Evolutionary conservation across 2,888 invertebrate species (phyloP).

Genomic region (Loripinus fragilis): DNA sequence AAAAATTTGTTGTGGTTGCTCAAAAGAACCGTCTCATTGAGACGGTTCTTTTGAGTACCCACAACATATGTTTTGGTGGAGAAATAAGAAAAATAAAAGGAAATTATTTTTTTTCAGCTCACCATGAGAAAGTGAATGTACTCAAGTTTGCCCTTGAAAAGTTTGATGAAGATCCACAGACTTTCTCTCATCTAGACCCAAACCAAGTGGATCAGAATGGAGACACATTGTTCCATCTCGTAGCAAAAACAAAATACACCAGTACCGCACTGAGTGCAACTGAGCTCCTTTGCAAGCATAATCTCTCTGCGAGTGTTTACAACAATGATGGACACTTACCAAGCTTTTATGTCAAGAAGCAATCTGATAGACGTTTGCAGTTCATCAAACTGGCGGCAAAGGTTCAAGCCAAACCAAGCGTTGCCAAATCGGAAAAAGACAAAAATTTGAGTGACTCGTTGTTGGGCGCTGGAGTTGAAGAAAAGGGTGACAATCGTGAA

Average conservation of each 20-base stretch:
- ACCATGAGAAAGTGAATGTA: constrained; percentile 32
- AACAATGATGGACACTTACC: constrained; percentile 71
- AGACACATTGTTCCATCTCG: constrained; percentile 63
- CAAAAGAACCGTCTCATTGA: too few species aligned
- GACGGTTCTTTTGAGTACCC: too few species aligned
- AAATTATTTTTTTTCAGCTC: background rate
- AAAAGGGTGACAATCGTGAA: background rate
- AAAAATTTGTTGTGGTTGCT: too few species aligned
- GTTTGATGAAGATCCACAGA: constrained; percentile 57
- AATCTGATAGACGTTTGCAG: constrained; percentile 67
- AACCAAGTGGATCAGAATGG: constrained; percentile 54
- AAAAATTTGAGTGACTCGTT: background rate
- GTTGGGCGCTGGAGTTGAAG: background rate
- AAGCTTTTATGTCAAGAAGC: constrained; percentile 63
- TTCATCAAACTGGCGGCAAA: constrained; percentile 46
- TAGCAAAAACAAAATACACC: constrained; percentile 62
- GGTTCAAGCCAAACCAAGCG: background rate
- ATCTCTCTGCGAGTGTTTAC: constrained; percentile 58
- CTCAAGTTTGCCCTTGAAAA: constrained; percentile 66
- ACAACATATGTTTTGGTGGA: too few species aligned
- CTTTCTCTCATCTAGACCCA: constrained; percentile 61
- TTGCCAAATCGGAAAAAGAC: background rate
- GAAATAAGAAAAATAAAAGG: too few species aligned
- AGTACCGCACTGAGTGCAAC: constrained; percentile 57
- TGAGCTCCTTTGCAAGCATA: constrained; percentile 66